These are phyloP conservation scores for Ornithoptera alexandrae DNA, from an alignment of 2,888 invertebrate genomes.

Conservation along the genomic window DNA sequence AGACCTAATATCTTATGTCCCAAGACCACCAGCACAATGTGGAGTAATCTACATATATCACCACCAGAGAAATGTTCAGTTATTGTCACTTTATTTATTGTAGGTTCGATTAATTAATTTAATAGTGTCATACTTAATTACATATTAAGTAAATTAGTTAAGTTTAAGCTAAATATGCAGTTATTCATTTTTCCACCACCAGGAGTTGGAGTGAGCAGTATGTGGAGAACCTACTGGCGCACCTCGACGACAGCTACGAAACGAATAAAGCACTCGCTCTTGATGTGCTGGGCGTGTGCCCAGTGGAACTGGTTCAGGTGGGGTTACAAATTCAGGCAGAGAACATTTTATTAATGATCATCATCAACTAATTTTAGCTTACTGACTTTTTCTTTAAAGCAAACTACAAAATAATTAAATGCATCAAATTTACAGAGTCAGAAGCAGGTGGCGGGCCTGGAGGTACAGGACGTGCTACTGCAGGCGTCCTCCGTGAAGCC, in stretches of 20 bases:
- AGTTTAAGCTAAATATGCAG: too few species aligned
- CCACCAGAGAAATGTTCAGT: too few species aligned
- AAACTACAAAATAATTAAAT: background rate
- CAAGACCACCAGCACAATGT: too few species aligned
- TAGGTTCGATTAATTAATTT: too few species aligned
- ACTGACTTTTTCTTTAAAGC: background rate
- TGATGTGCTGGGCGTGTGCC: slow-evolving; percentile 72
- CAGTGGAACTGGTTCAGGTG: slow-evolving; percentile 52
- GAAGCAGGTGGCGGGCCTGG: slow-evolving; percentile 30
- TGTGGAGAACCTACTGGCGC: slow-evolving; percentile 70
- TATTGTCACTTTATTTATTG: too few species aligned
- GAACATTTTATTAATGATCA: too few species aligned
- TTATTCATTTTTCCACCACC: background rate
- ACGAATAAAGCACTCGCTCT: slow-evolving; percentile 85
- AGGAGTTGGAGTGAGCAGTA: slow-evolving; percentile 61
- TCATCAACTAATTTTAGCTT: too few species aligned
- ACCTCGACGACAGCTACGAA: slow-evolving; percentile 88
- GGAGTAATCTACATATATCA: too few species aligned
- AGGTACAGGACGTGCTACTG: slow-evolving; percentile 61
- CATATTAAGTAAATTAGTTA: too few species aligned
- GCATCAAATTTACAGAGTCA: slow-evolving; percentile 1
- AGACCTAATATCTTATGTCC: too few species aligned
- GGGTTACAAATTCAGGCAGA: background rate
- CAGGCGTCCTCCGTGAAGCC: slow-evolving; percentile 86
- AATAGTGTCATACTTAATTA: too few species aligned